A percentile compares a stretch with the other conserved stretches of the same genome.
Conservation (phyloP, 1,140 invertebrate genomes). For the Notospermus geniculatus region DNA sequence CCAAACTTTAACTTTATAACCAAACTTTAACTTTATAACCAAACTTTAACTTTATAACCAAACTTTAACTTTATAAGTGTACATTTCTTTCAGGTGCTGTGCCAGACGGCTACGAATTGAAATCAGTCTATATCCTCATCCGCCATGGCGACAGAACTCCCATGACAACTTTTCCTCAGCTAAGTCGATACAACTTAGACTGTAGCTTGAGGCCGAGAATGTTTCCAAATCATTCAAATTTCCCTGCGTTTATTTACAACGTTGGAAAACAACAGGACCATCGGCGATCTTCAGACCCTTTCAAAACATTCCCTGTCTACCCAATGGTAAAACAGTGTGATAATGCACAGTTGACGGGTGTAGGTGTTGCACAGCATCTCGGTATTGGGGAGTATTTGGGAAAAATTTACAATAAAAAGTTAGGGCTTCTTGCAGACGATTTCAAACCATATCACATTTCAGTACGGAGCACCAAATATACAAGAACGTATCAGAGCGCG, state of each 20-base stretch:
- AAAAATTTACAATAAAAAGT: constrained; percentile 66
- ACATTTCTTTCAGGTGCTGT: constrained; percentile 47
- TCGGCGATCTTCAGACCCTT: constrained; percentile 64
- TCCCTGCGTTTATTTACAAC: constrained; percentile 26
- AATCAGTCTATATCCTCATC: constrained; percentile 75
- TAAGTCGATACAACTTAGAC: constrained; percentile 65
- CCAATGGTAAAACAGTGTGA: constrained; percentile 64
- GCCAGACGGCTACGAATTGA: constrained; percentile 67
- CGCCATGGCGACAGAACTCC: constrained; percentile 86
- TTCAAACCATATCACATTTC: constrained; percentile 64
- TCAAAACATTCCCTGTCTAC: constrained; percentile 76
- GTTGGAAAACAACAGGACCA: constrained; percentile 19
- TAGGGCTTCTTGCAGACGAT: constrained; percentile 58
- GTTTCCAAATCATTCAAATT: constrained; percentile 30
- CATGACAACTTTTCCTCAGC: constrained; percentile 72
- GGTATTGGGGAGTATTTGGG: constrained; percentile 71
- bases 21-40: no score
- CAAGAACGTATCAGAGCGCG: constrained; percentile 85
- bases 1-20: no score
- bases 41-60: no score
- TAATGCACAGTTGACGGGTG: constrained; percentile 70
- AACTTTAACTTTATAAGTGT: no score
- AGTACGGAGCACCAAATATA: constrained; percentile 77
- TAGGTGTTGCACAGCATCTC: constrained; percentile 72
- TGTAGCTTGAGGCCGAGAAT: constrained; percentile 62